Conservation (phyloP, 2,113 vertebrate genomes). For the Lophochroa leadbeateri region DNA sequence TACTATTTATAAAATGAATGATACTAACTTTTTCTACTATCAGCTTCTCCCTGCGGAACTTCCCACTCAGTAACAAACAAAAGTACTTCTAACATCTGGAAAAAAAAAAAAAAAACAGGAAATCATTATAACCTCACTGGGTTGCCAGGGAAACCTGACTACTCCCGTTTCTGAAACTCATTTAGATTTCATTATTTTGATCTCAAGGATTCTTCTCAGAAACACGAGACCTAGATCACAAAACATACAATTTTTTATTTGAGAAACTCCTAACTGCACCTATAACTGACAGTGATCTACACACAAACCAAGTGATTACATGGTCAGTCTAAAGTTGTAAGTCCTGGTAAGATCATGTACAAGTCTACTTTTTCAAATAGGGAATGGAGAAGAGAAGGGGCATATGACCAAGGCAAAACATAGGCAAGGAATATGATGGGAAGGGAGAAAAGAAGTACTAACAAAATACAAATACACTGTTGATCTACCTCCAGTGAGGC, state of each 20-base stretch:
- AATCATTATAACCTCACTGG: neutral
- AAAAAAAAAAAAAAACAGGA: neutral
- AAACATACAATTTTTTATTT: neutral
- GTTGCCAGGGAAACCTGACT: neutral
- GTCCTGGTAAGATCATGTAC: neutral
- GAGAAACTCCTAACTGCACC: neutral
- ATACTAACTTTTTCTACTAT: neutral
- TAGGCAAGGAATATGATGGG: neutral
- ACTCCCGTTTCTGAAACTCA: neutral
- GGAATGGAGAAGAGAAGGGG: neutral
- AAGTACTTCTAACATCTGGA: neutral
- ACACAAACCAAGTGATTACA: neutral
- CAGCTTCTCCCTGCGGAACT: neutral
- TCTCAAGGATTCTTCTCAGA: neutral
- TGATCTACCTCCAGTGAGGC: neutral
- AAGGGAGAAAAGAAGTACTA: neutral
- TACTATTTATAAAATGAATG: neutral
- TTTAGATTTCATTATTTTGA: neutral
- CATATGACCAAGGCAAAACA: neutral
- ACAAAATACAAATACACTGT: neutral
- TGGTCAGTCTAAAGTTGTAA: neutral
- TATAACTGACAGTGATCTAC: neutral
- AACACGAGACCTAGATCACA: neutral
- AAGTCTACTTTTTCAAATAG: neutral
- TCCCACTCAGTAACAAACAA: neutral